Percentiles rank a stretch among this genome's conserved stretches.
Evolutionary conservation across 2,797 vertebrate genomes (phyloP).

Genomic region (Sebastes taczanowskii): DNA sequence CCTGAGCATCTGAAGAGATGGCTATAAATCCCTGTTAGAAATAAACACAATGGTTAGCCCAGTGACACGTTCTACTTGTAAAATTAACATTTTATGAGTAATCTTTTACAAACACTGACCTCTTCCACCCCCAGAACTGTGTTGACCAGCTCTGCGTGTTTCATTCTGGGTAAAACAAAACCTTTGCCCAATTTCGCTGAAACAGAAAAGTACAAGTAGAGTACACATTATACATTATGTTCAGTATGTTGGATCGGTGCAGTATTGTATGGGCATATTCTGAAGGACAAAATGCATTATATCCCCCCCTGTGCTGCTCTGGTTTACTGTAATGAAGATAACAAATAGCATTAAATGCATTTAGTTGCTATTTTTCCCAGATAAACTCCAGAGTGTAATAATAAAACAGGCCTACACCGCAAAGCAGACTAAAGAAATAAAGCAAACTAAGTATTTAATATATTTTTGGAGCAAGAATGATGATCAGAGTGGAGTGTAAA

Average conservation of each 20-base stretch:
- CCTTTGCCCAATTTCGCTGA: conserved; percentile 59
- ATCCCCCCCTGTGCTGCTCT: too few relatives aligned
- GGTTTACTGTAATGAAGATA: too few relatives aligned
- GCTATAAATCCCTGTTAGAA: conserved; percentile 70
- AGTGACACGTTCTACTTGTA: background rate
- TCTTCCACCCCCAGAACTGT: conserved; percentile 59
- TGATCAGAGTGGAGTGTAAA: too few relatives aligned
- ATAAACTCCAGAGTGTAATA: too few relatives aligned
- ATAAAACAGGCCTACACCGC: background rate
- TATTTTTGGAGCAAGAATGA: too few relatives aligned
- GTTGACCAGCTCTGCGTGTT: conserved; percentile 50
- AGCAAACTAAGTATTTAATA: too few relatives aligned
- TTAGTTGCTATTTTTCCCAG: too few relatives aligned
- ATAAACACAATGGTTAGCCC: background rate
- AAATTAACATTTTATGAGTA: background rate
- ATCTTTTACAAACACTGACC: conserved; percentile 48
- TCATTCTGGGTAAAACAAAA: conserved; percentile 50
- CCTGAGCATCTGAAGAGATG: conserved; percentile 58
- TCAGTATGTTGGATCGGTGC: too few relatives aligned
- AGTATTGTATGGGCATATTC: too few relatives aligned
- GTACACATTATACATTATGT: background rate
- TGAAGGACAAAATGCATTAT: too few relatives aligned
- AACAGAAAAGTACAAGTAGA: conserved; percentile 2
- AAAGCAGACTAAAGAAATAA: too few relatives aligned
- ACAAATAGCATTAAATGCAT: too few relatives aligned